phyloP scores from a whole-genome alignment of 2,888 invertebrate species.

The Caenorhabditis panamensis region DNA sequence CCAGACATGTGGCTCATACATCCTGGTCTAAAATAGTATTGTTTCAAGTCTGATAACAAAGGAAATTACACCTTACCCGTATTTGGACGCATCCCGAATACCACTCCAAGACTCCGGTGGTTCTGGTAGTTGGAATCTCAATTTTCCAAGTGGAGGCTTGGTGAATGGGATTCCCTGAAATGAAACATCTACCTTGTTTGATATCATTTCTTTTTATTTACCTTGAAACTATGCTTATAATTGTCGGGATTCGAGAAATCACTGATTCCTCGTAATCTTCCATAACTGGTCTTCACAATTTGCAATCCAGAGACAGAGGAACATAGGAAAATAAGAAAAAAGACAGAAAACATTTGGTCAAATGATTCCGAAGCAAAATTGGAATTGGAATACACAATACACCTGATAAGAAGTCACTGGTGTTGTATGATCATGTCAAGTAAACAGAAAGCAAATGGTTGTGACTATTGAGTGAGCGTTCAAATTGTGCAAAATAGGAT shows the following conservation, averaged over 20 bases:
- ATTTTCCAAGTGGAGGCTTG: conserved; percentile 36
- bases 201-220: not conserved
- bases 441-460: too few relatives aligned
- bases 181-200: not conserved
- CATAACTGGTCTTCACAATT: conserved; percentile 42
- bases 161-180: conserved; percentile 45
- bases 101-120: conserved; percentile 29
- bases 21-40: not conserved
- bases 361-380: not conserved
- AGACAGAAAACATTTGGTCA: conserved; percentile 2
- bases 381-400: not conserved
- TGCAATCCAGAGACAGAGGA: not conserved
- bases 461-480: too few relatives aligned
- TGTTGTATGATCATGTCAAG: not conserved
- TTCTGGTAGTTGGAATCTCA: conserved; percentile 43
- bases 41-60: too few relatives aligned
- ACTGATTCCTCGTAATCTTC: conserved; percentile 36
- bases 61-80: conserved; percentile 21
- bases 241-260: conserved; percentile 5
- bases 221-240: conserved; percentile 34
- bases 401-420: not conserved
- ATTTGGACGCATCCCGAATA: conserved; percentile 42
- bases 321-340: not conserved
- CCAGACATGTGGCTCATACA: too few relatives aligned
- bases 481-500: too few relatives aligned